These are phyloP conservation scores for Oxyura jamaicensis DNA, from an alignment of 2,113 vertebrate genomes.

Conservation along the genomic window DNA sequence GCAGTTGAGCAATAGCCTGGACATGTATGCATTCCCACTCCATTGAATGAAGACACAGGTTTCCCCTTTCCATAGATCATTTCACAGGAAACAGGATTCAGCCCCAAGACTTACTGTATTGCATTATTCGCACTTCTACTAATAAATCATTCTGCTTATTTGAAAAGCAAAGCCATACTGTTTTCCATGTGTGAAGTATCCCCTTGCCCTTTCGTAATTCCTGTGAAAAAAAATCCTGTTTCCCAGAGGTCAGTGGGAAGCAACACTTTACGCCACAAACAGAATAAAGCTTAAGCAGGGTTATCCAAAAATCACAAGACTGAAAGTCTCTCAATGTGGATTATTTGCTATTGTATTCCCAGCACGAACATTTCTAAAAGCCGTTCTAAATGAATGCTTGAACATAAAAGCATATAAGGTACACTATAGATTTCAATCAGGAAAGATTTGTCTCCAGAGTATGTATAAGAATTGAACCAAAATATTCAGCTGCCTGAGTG, in stretches of 20 bases:
- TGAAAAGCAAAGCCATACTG: slow-evolving; percentile 24
- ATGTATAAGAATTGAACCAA: not conserved
- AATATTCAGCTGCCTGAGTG: not conserved
- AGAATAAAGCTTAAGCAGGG: not conserved
- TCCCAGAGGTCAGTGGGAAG: not conserved
- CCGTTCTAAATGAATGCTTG: not conserved
- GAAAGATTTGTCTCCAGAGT: slow-evolving; percentile 4
- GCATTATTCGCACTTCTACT: not conserved
- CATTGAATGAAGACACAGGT: not conserved
- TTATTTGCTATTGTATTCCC: slow-evolving; percentile 5
- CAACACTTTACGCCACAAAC: not conserved
- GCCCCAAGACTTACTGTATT: not conserved
- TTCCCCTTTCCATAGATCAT: slow-evolving; percentile 40
- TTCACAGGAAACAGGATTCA: slow-evolving; percentile 39
- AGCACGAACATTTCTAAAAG: not conserved
- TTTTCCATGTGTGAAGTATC: slow-evolving; percentile 41
- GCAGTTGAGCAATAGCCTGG: slow-evolving; percentile 18
- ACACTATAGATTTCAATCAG: not conserved
- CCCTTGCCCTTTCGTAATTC: not conserved
- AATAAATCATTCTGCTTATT: slow-evolving; percentile 51
- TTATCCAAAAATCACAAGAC: not conserved
- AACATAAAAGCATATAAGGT: not conserved
- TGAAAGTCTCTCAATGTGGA: not conserved
- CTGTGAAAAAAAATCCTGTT: slow-evolving; percentile 12
- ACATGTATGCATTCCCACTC: not conserved